Base-by-base conservation (phyloP, 2,797 vertebrate species). In the Garrulus glandarius region DNA sequence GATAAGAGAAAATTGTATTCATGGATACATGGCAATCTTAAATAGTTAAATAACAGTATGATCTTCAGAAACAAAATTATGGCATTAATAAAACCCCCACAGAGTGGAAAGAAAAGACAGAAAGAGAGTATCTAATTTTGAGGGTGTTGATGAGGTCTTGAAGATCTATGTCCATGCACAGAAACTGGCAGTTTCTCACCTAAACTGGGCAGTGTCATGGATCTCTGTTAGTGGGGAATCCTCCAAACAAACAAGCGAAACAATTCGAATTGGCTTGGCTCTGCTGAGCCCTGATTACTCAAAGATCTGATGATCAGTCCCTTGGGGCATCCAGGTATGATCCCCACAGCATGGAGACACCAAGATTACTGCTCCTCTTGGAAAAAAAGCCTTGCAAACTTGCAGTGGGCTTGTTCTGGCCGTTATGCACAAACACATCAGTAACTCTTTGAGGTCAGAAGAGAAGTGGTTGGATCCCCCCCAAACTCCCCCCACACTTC, bases 401-500 rank as follows among this genome's bases (percentile, higher is more conserved):
- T 26, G 23, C n/a, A 2, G 20, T 24, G 47, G 10, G 52, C 18
- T 47, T 0, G 0, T 57, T 41, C 43, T 65, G 78, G n/a, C 47
- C 0, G 0, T 23, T 32, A 2, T 2, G 7, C 21, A 44, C n/a
- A 41, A 57, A n/a, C n/a, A 24, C 3, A 4, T 23, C 39, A 6
- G 59, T 23, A 55, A 36, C 5, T 60, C 15, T 43, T 23, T 5
- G 37, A 68, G 53, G 49, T 67, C 76, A 74, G 83, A 47, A 44
- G 14, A 50, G 64, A 44, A 26, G 63, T 1, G 3, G 9, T 47
- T 37, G 50, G 5, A 13, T 55, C 3, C 4, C 29, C 63, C 44
- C 20, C 16, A 49, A 1, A 4, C 2, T 29, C 15, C 34, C 43
- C 15, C 22, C 1, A 1, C 0, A 0, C 27, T 82, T 92, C 50